Conservation (phyloP, 2,888 invertebrate genomes). For the Hyposoter didymator region DNA sequence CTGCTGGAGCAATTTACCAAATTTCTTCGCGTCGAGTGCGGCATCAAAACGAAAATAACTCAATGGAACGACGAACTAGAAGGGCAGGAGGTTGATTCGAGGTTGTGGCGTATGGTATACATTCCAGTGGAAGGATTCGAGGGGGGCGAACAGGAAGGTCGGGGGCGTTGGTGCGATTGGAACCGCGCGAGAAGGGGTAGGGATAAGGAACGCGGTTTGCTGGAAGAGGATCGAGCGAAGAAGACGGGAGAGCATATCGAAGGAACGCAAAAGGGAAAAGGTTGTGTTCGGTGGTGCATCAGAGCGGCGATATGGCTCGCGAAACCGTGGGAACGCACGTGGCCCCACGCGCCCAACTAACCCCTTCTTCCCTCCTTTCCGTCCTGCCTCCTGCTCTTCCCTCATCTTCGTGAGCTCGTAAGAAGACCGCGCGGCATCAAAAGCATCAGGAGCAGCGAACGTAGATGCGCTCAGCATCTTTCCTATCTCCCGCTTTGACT, state of each 20-base stretch:
- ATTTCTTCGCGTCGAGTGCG: not conserved
- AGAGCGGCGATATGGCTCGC: slow-evolving; percentile 80
- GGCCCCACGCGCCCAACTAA: slow-evolving; percentile 83
- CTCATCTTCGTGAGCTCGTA: slow-evolving; percentile 25
- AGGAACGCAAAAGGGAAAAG: slow-evolving; percentile 60
- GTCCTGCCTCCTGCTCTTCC: slow-evolving; percentile 18
- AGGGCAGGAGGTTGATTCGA: slow-evolving; percentile 26
- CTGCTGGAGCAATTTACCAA: not conserved
- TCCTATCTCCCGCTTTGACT: slow-evolving; percentile 31
- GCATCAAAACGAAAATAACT: not conserved
- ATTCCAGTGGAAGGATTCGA: slow-evolving; percentile 45
- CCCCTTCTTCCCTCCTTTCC: slow-evolving; percentile 74
- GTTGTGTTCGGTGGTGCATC: slow-evolving; percentile 66
- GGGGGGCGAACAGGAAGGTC: slow-evolving; percentile 37
- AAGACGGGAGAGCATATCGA: slow-evolving; percentile 64
- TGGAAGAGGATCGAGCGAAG: slow-evolving; percentile 31
- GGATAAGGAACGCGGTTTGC: slow-evolving; percentile 67
- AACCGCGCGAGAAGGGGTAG: slow-evolving; percentile 22
- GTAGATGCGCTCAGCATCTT: slow-evolving; percentile 62
- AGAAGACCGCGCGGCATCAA: slow-evolving; percentile 55
- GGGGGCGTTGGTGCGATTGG: slow-evolving; percentile 59
- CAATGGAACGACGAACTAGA: not conserved
- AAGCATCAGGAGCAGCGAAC: slow-evolving; percentile 61
- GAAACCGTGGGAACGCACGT: slow-evolving; percentile 83
- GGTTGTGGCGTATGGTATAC: slow-evolving; percentile 3